These are phyloP conservation scores for Leucopsar rothschildi DNA, from an alignment of 2,113 vertebrate genomes.

Conservation along the genomic window DNA sequence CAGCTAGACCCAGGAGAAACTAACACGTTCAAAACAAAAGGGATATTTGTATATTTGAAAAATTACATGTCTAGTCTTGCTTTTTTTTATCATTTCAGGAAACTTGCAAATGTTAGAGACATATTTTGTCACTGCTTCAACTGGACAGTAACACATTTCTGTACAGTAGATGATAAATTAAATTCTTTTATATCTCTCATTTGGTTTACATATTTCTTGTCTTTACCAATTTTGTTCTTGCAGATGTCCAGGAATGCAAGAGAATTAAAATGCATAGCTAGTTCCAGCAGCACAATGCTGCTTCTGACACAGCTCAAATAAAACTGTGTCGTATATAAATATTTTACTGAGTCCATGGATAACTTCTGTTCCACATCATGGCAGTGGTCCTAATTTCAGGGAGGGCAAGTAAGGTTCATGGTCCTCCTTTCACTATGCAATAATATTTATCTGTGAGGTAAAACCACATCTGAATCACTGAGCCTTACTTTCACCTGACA, in stretches of 20 bases:
- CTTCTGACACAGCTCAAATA: not conserved
- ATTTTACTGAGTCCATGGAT: not conserved
- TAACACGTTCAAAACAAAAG: not conserved
- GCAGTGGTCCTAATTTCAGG: not conserved
- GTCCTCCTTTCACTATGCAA: not conserved
- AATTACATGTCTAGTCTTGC: not conserved
- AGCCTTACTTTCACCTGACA: not conserved
- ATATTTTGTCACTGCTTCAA: not conserved
- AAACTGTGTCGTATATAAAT: not conserved
- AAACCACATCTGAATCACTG: not conserved
- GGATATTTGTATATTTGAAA: not conserved
- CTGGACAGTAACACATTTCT: not conserved
- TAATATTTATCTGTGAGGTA: not conserved
- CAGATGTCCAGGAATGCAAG: not conserved
- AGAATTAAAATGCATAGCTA: slow-evolving; percentile 6
- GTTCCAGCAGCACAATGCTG: not conserved
- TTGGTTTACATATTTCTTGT: not conserved
- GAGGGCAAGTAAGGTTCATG: not conserved
- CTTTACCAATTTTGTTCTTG: not conserved
- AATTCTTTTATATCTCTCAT: not conserved
- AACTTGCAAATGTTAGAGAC: slow-evolving; percentile 30
- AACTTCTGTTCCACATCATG: not conserved
- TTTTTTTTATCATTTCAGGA: not conserved
- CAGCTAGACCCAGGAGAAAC: not conserved
- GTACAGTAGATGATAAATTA: slow-evolving; percentile 7